phyloP scores from a whole-genome alignment of 1,140 invertebrate species.

The Leptopilina clavipes region DNA sequence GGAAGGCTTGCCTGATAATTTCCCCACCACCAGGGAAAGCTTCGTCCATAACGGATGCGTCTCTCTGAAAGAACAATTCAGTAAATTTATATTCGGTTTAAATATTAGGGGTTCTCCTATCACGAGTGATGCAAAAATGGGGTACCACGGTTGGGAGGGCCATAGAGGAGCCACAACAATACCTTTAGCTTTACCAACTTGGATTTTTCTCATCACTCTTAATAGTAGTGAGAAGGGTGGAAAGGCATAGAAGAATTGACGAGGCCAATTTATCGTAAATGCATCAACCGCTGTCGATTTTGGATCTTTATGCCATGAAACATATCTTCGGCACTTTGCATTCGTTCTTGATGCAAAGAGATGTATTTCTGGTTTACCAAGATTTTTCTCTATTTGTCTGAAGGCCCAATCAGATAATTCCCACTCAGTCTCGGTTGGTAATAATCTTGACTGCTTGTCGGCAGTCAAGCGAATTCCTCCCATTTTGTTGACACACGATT shows the following conservation, averaged over 20 bases:
- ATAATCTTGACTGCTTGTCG: conserved; percentile 9
- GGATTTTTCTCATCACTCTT: conserved; percentile 55
- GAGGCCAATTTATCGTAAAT: conserved; percentile 53
- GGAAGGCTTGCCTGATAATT: conserved; percentile 37
- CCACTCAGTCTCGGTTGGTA: conserved; percentile 29
- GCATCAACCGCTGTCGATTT: conserved; percentile 48
- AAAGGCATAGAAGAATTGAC: conserved; percentile 55
- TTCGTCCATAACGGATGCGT: conserved; percentile 29
- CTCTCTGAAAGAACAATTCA: conserved; percentile 39
- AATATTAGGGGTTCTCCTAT: conserved; percentile 41
- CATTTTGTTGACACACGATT: conserved; percentile 41
- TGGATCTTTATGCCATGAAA: conserved; percentile 42
- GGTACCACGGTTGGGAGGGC: conserved; percentile 59
- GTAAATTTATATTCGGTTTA: conserved; percentile 38
- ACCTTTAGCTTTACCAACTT: conserved; percentile 52
- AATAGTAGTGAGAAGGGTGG: conserved; percentile 53
- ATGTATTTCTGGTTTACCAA: conserved; percentile 14
- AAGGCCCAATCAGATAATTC: conserved; percentile 49
- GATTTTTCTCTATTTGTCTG: conserved; percentile 37
- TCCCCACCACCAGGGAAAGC: conserved; percentile 35
- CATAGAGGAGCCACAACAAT: conserved; percentile 62
- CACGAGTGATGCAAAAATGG: conserved; percentile 43
- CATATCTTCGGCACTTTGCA: background rate
- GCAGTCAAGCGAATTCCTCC: conserved; percentile 37
- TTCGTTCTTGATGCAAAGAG: conserved; percentile 19